A percentile compares a stretch with the other conserved stretches of the same genome.
phyloP scores from a whole-genome alignment of 2,113 vertebrate genomes.

The Malurus melanocephalus region DNA sequence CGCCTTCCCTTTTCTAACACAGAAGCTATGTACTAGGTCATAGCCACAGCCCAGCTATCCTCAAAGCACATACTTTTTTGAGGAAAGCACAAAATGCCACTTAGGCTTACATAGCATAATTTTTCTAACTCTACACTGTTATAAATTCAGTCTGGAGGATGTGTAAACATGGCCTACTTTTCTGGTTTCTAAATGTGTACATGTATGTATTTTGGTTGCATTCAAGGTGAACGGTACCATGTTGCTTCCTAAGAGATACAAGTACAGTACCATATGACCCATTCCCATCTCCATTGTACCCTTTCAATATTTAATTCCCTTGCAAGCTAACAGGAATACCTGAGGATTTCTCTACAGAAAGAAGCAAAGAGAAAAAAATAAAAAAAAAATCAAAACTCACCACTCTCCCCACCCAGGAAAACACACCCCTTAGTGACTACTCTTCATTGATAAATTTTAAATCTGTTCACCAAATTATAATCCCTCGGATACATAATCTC shows the following conservation, averaged over 20 bases:
- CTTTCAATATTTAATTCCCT: not conserved
- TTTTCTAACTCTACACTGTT: not conserved
- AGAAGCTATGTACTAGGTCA: not conserved
- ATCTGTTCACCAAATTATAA: not conserved
- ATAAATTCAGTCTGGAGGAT: not conserved
- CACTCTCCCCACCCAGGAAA: not conserved
- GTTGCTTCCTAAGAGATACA: not conserved
- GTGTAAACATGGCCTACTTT: not conserved
- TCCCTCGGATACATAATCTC: not conserved
- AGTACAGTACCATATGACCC: not conserved
- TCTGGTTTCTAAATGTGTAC: not conserved
- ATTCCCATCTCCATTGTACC: not conserved
- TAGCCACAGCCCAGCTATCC: accelerated
- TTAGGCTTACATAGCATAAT: not conserved
- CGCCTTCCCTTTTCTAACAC: not conserved
- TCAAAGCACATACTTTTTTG: not conserved
- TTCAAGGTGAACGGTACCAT: not conserved
- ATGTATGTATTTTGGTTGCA: not conserved
- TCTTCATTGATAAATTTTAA: not conserved
- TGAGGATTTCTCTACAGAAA: not conserved
- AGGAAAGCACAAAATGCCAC: not conserved
- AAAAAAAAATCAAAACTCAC: not conserved
- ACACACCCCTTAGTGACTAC: not conserved
- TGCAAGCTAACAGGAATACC: not conserved
- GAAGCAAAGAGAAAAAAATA: not conserved